phyloP scores from a whole-genome alignment of 1,140 invertebrate species.

The Colletes gigas region DNA sequence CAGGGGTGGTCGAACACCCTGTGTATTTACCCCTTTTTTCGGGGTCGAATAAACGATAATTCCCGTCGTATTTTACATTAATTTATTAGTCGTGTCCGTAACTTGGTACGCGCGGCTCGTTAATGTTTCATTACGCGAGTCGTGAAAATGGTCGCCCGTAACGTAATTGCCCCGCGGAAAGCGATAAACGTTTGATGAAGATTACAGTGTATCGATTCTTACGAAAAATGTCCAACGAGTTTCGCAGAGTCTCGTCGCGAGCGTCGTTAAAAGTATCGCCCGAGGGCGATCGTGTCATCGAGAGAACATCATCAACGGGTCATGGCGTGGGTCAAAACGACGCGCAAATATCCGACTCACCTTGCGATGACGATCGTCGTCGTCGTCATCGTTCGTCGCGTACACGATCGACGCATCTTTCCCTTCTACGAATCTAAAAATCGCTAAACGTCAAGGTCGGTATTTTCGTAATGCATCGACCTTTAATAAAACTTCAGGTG shows the following conservation, averaged over 20 bases:
- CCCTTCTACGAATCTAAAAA: not conserved
- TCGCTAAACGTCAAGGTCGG: not conserved
- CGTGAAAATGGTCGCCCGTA: not conserved
- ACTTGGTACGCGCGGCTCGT: not conserved
- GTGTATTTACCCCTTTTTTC: no score
- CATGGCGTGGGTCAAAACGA: constrained; percentile 24
- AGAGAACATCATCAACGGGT: constrained; percentile 41
- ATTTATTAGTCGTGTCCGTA: not conserved
- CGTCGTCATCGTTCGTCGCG: constrained; percentile 16
- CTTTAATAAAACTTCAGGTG: no score
- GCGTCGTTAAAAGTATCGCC: constrained; percentile 25
- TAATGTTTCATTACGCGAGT: not conserved
- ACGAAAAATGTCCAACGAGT: not conserved
- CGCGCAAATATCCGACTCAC: constrained; percentile 48
- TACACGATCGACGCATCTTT: not conserved
- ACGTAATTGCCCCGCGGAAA: not conserved
- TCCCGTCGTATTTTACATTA: not conserved
- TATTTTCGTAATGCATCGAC: no score
- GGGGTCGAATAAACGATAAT: no score
- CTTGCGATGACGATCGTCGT: constrained; percentile 15
- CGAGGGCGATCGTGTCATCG: constrained; percentile 28
- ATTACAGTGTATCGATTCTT: not conserved
- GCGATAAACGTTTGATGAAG: not conserved
- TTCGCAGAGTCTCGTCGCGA: not conserved
- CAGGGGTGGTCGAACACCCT: no score